Percentiles rank a stretch among this genome's conserved stretches.
Evolutionary conservation across 2,888 invertebrate species (phyloP).

Genomic region (Masnerella sp.): DNA sequence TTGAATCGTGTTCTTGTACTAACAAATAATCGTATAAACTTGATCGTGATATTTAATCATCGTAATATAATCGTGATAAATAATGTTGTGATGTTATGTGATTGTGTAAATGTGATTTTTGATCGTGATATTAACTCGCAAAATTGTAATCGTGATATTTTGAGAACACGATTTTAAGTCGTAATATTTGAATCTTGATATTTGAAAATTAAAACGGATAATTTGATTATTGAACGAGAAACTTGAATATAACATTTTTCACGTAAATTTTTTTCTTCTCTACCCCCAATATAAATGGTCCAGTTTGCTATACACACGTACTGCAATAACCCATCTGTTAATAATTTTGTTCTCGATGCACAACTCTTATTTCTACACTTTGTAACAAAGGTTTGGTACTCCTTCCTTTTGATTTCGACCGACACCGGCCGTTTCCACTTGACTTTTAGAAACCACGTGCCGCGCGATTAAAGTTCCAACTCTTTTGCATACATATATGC

Average conservation of each 20-base stretch:
- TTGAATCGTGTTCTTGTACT: too few species aligned
- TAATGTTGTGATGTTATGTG: too few species aligned
- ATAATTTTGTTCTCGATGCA: slow-evolving; percentile 12
- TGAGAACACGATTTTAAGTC: too few species aligned
- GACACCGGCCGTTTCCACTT: neutral
- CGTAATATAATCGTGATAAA: too few species aligned
- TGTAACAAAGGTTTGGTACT: slow-evolving; percentile 12
- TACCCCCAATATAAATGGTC: neutral
- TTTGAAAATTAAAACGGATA: too few species aligned
- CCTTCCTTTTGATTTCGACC: neutral
- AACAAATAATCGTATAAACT: too few species aligned
- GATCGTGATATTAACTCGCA: too few species aligned
- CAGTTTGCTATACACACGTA: slow-evolving; percentile 1
- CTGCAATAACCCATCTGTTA: neutral
- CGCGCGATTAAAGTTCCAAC: slow-evolving; percentile 22
- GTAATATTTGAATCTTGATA: too few species aligned
- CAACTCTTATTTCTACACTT: slow-evolving; percentile 24
- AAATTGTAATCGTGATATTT: too few species aligned
- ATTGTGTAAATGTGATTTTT: too few species aligned
- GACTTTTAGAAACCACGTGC: slow-evolving; percentile 13
- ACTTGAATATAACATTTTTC: neutral
- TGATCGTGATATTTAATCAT: too few species aligned
- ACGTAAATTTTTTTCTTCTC: neutral
- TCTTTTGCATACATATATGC: slow-evolving; percentile 32
- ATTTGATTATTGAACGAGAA: too few species aligned